Evolutionary conservation across 2,113 vertebrate genomes (phyloP), one percentile per base, ranked within the genome.

Genomic region (Cyphomyrus plagiostoma): DNA sequence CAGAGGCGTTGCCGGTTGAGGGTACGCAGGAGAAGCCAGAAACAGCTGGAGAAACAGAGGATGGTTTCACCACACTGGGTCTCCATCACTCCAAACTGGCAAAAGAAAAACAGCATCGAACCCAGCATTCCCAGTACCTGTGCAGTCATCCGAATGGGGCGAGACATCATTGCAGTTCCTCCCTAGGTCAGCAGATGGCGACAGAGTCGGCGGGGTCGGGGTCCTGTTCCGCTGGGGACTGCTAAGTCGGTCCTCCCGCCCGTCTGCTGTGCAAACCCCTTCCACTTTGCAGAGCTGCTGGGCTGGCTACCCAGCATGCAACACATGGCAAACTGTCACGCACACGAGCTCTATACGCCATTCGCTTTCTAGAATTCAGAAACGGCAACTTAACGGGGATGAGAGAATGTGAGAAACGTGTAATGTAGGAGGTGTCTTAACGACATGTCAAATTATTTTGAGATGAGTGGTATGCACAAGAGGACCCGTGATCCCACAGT

Each of bases 211-310:
- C 1, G 96, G 95, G 0, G 96, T 95, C 0, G 96, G 94, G 0
- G 93, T 96, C 90, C 94, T 93, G 39, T 95, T 95, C 92, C 93
- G 95, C 39, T 94, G 94, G 42, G 94, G 92, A 93, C 94, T 93
- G 4, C 94, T 93, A 56, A 94, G 93, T 0, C 93, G 90, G 48
- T 95, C 95, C 87, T 96, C 96, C 0, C 95, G 96, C 93, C 95
- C 95, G 91, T 97, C 96, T 89, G 96, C 95, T 85, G 96, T 92
- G 89, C 95, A 96, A 53, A 94, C 88, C 85, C 96, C 96, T 82
- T 97, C 97, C 92, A 96, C 95, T 92, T 97, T 96, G 92, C 96
- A 97, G 90, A 96, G 96, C 95, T 97, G 90, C 90, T 90, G 91
- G 30, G 42, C 90, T 4, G 87, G 66, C 92, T 93, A 91, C 88